Conservation (phyloP, 2,797 vertebrate genomes). For the Sebastiscus tertius region DNA sequence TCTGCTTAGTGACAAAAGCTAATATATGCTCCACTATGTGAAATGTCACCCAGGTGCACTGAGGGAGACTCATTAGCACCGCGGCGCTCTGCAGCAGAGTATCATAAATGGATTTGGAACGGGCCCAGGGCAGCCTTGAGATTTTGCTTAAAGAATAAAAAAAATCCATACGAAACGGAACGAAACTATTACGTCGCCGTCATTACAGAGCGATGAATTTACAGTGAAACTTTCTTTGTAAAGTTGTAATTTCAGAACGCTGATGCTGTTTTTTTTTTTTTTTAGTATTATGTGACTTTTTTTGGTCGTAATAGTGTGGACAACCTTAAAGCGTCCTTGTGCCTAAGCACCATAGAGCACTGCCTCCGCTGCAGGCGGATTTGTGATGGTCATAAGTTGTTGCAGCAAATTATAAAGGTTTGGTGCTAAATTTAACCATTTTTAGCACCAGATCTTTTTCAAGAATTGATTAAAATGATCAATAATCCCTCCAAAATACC, state of each 20-base stretch:
- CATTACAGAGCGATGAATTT: conserved; percentile 8
- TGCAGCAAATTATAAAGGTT: too few species aligned
- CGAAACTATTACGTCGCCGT: conserved; percentile 8
- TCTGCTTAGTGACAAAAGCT: conserved; percentile 24
- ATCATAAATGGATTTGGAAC: conserved; percentile 36
- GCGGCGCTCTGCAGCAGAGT: conserved; percentile 26
- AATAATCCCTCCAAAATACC: too few species aligned
- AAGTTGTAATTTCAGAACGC: conserved; percentile 2
- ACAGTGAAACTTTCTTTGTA: neutral
- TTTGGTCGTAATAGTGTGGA: neutral
- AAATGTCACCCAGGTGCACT: conserved; percentile 58
- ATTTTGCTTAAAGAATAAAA: conserved; percentile 33
- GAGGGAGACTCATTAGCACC: conserved; percentile 51
- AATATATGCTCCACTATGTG: neutral
- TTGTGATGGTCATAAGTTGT: too few species aligned
- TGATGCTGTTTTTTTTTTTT: neutral
- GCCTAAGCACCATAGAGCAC: neutral
- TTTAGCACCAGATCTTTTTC: too few species aligned
- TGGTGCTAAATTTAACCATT: rapidly evolving
- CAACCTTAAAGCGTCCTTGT: neutral
- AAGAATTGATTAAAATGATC: too few species aligned
- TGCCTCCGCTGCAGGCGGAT: neutral
- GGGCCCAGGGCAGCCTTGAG: conserved; percentile 21
- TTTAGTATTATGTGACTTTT: neutral
- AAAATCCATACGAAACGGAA: conserved; percentile 33